Conservation (phyloP, 1,140 invertebrate species). For the Drosophila teissieri region DNA sequence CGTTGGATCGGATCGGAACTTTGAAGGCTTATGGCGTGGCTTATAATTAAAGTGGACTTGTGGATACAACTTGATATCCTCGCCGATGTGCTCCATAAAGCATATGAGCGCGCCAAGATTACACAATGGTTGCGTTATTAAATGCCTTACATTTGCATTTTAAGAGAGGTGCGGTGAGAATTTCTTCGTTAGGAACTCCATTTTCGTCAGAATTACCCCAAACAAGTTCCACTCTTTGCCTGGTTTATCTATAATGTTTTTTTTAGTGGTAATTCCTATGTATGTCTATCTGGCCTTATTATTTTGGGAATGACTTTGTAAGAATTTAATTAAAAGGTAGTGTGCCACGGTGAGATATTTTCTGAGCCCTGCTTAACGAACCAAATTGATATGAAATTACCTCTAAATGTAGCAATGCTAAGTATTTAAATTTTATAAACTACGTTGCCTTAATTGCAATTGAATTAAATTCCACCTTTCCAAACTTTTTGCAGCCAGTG, state of each 20-base stretch:
- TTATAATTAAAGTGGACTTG: constrained; percentile 82
- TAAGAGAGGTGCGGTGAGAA: constrained; percentile 24
- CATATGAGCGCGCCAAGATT: constrained; percentile 57
- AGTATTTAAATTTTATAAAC: too few species aligned
- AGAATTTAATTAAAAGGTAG: constrained; percentile 18
- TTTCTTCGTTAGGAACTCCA: constrained; percentile 7
- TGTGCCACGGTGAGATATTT: constrained; percentile 3
- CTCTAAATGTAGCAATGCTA: too few species aligned
- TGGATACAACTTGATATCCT: constrained; percentile 76
- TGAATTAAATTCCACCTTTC: background rate
- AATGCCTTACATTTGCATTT: constrained; percentile 49
- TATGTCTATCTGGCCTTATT: background rate
- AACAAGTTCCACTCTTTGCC: background rate
- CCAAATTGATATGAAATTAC: background rate
- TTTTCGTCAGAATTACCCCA: constrained; percentile 21
- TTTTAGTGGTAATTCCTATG: background rate
- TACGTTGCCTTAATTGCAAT: background rate
- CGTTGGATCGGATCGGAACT: constrained; percentile 56
- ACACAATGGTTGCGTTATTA: constrained; percentile 47
- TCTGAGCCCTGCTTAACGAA: constrained; percentile 16
- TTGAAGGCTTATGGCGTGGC: constrained; percentile 67
- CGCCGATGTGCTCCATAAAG: constrained; percentile 69
- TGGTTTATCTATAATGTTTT: constrained; percentile 6
- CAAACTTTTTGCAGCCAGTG: constrained; percentile 5
- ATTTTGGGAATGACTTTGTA: constrained; percentile 1